These are phyloP conservation scores for Lasioglossum baleicum DNA, from an alignment of 1,140 invertebrate genomes.

Conservation along the genomic window DNA sequence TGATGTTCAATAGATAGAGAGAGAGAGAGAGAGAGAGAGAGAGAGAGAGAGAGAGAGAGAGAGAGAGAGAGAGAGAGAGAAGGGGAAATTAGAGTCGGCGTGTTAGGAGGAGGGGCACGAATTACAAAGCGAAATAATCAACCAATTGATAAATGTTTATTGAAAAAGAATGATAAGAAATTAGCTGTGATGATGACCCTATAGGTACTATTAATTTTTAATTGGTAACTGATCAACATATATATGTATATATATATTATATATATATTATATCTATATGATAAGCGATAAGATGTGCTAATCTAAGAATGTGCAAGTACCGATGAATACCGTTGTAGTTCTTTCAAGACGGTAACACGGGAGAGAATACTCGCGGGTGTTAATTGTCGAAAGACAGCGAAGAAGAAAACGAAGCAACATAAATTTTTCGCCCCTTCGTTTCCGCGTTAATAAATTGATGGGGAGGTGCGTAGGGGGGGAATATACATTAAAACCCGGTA, in stretches of 20 bases:
- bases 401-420: neutral
- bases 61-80: neutral
- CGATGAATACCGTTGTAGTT: conserved; percentile 11
- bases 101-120: neutral
- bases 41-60: neutral
- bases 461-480: too few relatives aligned
- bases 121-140: conserved; percentile 40
- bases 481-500: neutral
- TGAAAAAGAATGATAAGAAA: conserved; percentile 59
- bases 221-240: conserved; percentile 66
- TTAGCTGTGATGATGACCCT: conserved; percentile 77
- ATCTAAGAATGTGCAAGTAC: conserved; percentile 30
- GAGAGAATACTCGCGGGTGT: neutral
- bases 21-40: neutral
- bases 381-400: neutral
- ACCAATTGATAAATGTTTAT: conserved; percentile 49
- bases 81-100: neutral
- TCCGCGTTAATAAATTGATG: neutral
- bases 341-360: conserved; percentile 1
- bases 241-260: conserved; percentile 49
- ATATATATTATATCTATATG: conserved; percentile 58
- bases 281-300: conserved; percentile 48
- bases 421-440: neutral
- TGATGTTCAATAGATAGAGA: too few relatives aligned
- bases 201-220: conserved; percentile 76